A percentile compares a stretch with the other conserved stretches of the same genome.
These are phyloP conservation scores for Chrysolophus pictus DNA, from an alignment of 2,797 vertebrate genomes.

Conservation along the genomic window DNA sequence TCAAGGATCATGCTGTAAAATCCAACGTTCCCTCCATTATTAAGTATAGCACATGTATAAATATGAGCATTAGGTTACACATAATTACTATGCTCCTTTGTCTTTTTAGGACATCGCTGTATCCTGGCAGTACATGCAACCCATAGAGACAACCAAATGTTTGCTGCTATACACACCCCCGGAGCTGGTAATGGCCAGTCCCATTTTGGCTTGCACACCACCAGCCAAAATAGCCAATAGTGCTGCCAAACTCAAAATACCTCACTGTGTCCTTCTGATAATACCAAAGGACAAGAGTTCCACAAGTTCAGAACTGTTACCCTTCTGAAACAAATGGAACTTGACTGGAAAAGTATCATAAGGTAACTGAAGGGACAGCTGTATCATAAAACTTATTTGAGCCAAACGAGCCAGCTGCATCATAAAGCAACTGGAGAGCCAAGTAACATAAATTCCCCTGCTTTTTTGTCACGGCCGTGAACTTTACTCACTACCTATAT, in stretches of 20 bases:
- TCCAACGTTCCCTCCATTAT: not conserved
- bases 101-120: not conserved
- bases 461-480: not conserved
- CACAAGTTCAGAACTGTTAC: not conserved
- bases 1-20: not conserved
- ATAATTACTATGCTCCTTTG: not conserved
- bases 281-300: slow-evolving; percentile 12
- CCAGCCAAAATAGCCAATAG: not conserved
- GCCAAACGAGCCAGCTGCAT: not conserved
- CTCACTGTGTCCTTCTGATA: not conserved
- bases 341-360: not conserved
- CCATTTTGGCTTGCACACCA: not conserved
- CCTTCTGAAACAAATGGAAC: not conserved
- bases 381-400: not conserved
- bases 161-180: not conserved
- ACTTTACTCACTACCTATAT: not conserved
- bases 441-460: not conserved
- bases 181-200: not conserved
- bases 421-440: not conserved
- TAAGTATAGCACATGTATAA: not conserved
- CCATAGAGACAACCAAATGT: not conserved
- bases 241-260: slow-evolving; percentile 13
- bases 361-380: not conserved
- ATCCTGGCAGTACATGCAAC: not conserved
- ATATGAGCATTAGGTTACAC: not conserved